phyloP scores from a whole-genome alignment of 2,888 invertebrate genomes.

The Chorisops tibialis region DNA sequence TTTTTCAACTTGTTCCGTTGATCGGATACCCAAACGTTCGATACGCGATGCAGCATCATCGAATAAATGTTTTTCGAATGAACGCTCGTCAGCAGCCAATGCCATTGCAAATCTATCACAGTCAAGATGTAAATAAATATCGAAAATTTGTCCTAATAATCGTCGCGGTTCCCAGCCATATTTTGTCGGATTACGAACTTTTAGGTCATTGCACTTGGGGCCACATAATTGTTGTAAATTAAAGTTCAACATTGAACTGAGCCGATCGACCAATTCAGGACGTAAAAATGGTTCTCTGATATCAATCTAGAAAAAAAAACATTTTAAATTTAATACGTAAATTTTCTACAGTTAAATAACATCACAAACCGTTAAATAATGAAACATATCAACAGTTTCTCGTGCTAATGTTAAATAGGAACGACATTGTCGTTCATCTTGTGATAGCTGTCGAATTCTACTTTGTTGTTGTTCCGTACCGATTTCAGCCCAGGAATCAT shows the following conservation, averaged over 20 bases:
- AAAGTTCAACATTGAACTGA: conserved; percentile 98
- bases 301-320: conserved; percentile 55
- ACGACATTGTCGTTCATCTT: conserved; percentile 83
- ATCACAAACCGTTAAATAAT: conserved; percentile 74
- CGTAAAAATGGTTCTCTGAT: conserved; percentile 93
- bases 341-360: not conserved
- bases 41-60: conserved; percentile 84
- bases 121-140: conserved; percentile 95
- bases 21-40: conserved; percentile 78
- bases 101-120: conserved; percentile 87
- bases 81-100: conserved; percentile 94
- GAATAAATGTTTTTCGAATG: conserved; percentile 89
- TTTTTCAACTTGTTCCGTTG: conserved; percentile 77
- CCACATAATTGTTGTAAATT: conserved; percentile 96
- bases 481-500: conserved; percentile 64
- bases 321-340: not conserved
- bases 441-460: conserved; percentile 72
- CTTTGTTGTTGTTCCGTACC: conserved; percentile 68
- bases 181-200: conserved; percentile 88
- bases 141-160: conserved; percentile 85
- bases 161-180: conserved; percentile 97
- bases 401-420: conserved; percentile 87
- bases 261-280: conserved; percentile 86
- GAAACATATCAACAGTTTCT: conserved; percentile 98
- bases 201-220: conserved; percentile 89